Evolutionary conservation across 92 coral and sea anemone genomes (phyloP).

Genomic region (Porites rus): DNA sequence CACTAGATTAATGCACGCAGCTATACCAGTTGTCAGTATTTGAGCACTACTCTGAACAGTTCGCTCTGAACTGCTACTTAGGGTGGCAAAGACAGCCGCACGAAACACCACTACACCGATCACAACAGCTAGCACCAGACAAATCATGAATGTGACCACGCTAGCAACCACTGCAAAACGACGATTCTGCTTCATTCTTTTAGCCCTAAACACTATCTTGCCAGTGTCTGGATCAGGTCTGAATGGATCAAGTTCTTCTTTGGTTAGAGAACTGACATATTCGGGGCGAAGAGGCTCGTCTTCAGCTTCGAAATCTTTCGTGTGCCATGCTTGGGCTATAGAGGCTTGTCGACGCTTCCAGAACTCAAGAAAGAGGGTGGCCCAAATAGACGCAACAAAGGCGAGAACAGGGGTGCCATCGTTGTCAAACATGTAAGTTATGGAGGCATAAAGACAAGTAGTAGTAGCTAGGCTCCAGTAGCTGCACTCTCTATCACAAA

Average conservation of each 20-base stretch:
- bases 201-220: conserved; percentile 75
- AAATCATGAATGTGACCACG: conserved; percentile 70
- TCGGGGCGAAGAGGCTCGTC: conserved; percentile 68
- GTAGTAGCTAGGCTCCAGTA: conserved; percentile 82
- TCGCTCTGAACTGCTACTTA: conserved; percentile 53
- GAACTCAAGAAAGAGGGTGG: conserved; percentile 89
- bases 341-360: conserved; percentile 91
- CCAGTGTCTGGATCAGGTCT: conserved; percentile 47
- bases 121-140: conserved; percentile 78
- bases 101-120: conserved; percentile 88
- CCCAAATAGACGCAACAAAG: conserved; percentile 78
- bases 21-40: conserved; percentile 76
- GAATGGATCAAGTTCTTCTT: too few relatives aligned
- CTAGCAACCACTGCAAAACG: conserved; percentile 76
- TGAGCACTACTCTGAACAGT: conserved; percentile 56
- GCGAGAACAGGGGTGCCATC: conserved; percentile 57
- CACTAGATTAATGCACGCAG: conserved; percentile 79
- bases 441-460: conserved; percentile 60
- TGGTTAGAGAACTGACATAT: too few relatives aligned
- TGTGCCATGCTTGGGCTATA: conserved; percentile 84
- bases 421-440: conserved; percentile 74
- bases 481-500: conserved; percentile 89
- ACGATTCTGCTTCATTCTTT: conserved; percentile 56
- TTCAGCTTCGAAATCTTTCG: conserved; percentile 81
- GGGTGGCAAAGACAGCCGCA: conserved; percentile 89